These are phyloP conservation scores for Heliconius hortense DNA, from an alignment of 2,888 invertebrate genomes.

Conservation along the genomic window DNA sequence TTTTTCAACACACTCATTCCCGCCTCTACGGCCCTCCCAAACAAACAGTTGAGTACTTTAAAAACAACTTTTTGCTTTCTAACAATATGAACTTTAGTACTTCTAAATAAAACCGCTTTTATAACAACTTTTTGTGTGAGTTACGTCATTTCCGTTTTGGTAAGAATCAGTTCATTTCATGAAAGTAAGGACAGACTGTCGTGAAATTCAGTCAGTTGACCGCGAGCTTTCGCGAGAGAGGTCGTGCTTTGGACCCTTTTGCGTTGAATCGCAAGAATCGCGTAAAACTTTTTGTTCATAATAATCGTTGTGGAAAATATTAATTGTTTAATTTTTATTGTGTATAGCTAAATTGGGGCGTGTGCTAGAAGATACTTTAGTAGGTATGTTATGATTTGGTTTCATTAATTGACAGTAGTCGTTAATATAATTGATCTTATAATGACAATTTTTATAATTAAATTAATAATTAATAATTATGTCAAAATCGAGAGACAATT, in stretches of 20 bases:
- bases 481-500: no score
- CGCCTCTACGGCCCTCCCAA: slow-evolving; percentile 82
- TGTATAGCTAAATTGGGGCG: background rate
- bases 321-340: background rate
- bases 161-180: slow-evolving; percentile 77
- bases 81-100: slow-evolving; percentile 39
- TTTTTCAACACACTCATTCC: slow-evolving; percentile 80
- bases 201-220: slow-evolving; percentile 71
- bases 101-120: slow-evolving; percentile 38
- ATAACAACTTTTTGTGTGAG: slow-evolving; percentile 34
- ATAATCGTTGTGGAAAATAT: slow-evolving; percentile 9
- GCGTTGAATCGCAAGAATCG: slow-evolving; percentile 39
- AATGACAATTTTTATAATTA: no score
- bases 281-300: slow-evolving; percentile 70
- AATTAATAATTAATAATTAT: no score
- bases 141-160: slow-evolving; percentile 53
- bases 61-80: slow-evolving; percentile 63
- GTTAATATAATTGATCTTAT: no score
- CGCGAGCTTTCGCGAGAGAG: slow-evolving; percentile 74
- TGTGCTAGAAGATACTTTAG: background rate
- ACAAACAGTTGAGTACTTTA: slow-evolving; percentile 78
- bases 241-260: slow-evolving; percentile 51
- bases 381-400: background rate
- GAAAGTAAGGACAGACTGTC: slow-evolving; percentile 72
- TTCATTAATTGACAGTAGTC: background rate